Base-by-base conservation (phyloP, 92 coral and sea anemone species). In the Palythoa caribaeorum region DNA sequence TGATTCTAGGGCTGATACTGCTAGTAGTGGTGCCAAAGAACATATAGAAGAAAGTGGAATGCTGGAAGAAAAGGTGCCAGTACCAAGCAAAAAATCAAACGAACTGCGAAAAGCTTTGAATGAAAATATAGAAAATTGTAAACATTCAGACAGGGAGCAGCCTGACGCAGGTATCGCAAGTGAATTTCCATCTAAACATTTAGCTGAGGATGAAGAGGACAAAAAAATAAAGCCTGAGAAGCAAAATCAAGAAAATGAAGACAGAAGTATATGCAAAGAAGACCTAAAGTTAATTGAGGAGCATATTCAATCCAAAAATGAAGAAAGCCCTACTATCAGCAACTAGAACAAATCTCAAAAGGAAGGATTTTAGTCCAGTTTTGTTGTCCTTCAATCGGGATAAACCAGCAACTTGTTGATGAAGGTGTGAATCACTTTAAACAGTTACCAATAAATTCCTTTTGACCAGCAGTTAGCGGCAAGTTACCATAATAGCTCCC, bases 111-210 rank as follows among this genome's bases (percentile, higher is more conserved):
- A 28, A 44, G 57, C 44, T 70, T 70, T 70, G 35, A 39, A 16
- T 44, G 76, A 39, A 12, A 9, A 15, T 66, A 37, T 20, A 21
- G 38, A 2, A 21, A 53, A 35, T 2, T 47, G 9, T 48, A 55
- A 77, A 48, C 38, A 6, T 50, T 76, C 39, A 76, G 83, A 78
- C 38, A 14, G 7, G 16, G 10, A 38, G 20, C 52, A 44, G 19
- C 52, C 39, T 68, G 60, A 44, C 1, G 20, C 76, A 38, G 75
- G 38, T 37, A 20, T 38, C 73, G 38, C 57, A 59, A 73, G 59
- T 62, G 86, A 81, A 38, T 48, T 17, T 2, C 74, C 75, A n/a
- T 68, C 62, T 69, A 53, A 77, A 35, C 21, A 66, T 55, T 11
- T 65, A 16, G 40, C 3, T 47, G 44, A 13, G 17, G 20, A 66